phyloP scores from a whole-genome alignment of 2,113 vertebrate genomes.

The Thalassoma bifasciatum region DNA sequence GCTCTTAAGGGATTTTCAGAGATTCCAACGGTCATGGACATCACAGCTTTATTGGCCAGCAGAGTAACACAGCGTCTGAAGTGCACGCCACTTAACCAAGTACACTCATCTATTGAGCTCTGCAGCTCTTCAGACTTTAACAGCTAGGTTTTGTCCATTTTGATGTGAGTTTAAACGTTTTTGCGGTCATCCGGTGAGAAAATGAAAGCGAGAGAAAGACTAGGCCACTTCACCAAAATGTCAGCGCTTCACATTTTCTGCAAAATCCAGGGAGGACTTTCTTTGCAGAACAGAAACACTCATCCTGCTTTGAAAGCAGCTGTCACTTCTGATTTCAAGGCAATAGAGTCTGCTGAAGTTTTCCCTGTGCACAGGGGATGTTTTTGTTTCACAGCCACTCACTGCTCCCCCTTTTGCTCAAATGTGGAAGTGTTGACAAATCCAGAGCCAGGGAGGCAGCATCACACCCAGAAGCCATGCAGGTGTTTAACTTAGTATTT shows the following conservation, averaged over 20 bases:
- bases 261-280: constrained; percentile 22
- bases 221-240: background rate
- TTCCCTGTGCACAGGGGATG: background rate
- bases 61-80: constrained; percentile 17
- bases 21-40: constrained; percentile 38
- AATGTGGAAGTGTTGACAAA: constrained; percentile 34
- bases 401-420: constrained; percentile 65
- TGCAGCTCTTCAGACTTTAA: background rate
- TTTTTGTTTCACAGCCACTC: constrained; percentile 17
- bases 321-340: constrained; percentile 60
- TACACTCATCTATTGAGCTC: constrained; percentile 13
- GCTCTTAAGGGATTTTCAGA: constrained; percentile 42
- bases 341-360: constrained; percentile 11
- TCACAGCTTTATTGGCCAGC: constrained; percentile 44
- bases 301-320: constrained; percentile 37
- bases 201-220: background rate
- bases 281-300: constrained; percentile 4
- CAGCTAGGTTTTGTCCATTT: constrained; percentile 1
- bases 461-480: background rate
- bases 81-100: constrained; percentile 25
- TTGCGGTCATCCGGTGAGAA: background rate
- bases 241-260: constrained; percentile 16
- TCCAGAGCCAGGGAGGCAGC: background rate
- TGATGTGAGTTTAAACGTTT: background rate
- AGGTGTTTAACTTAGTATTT: too few relatives aligned